Evolutionary conservation across 2,797 vertebrate genomes (phyloP), one percentile per base, ranked within the genome.

Genomic region (Pogonophryne albipinna): DNA sequence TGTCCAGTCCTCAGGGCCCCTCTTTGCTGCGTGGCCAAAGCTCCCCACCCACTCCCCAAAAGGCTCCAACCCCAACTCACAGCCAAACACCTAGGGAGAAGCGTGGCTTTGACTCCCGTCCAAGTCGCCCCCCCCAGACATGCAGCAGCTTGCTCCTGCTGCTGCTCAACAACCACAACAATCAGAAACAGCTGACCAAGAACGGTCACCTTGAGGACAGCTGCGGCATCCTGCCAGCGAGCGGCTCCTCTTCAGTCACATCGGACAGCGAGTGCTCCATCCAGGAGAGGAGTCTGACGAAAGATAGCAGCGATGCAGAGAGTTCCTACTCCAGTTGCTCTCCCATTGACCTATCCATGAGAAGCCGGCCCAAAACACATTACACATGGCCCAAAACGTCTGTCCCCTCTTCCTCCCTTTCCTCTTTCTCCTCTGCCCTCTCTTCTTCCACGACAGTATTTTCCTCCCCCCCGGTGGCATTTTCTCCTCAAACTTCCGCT

Each of bases 321-420:
- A 99, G 97, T 79, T 97, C 95, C 57, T 96, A 98, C 87, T 99
- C 98, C 50, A 98, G 96, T 85, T 98, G 97, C 87, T 96, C 97
- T 58, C 98, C 98, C 60, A 99, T 99, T 82, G 98, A 99, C 90
- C 95, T 99, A 14, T 99, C 98, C n/a, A 96, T 97, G 82, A 97
- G 97, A 92, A 96, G 94, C 86, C 94, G 96, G 72, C 88, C 82
- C 60, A 95, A 91, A 65, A 95, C 94, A 74, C 92, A 94, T 51
- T 96, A 95, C 64, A 84, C 92, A 3, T 94, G 94, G 71, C 88
- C 87, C 10, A 95, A 94, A 80, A 89, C 85, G 0, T 85, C 92
- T 58, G 89, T 93, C 31, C 94, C 83, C 15, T 80, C 80, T 31
- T 89, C 94, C 71, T 90, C 93, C 42, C 95, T 78, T 49, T 82